Base-by-base conservation (phyloP, 2,888 invertebrate genomes). In the Limnephilus rhombicus region DNA sequence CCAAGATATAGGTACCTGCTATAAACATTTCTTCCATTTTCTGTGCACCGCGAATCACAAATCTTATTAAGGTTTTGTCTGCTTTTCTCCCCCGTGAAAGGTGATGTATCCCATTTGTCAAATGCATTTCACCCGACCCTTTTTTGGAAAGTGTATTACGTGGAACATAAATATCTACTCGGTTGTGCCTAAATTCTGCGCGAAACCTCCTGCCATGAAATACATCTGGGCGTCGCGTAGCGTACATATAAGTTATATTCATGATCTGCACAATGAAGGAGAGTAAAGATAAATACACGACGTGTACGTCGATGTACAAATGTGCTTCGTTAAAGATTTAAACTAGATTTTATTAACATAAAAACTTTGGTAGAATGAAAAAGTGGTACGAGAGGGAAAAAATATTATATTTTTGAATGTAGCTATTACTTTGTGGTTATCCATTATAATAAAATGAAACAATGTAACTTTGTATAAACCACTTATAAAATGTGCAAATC, bases 91-190 rank as follows among this genome's bases (percentile, higher is more conserved):
- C 31, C 81, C 9, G 24, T 68, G 24, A 90, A 45, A 41, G 80
- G 31, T 91, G 90, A 90, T 90, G 88, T 68, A 92, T 90, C 92
- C 88, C 83, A 92, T 92, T 92, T 92, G 82, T 92, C 90, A 92
- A 90, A 90, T 92, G 92, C 88, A 90, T 92, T 92, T 92, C 90
- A 88, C 87, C 82, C 90, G 31, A 31, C 86, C 82, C 34, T 45
- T 86, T 68, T 68, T 41, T n/a, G 86, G 37, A 45, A 89, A 82
- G 12, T 34, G 81, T n/a, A 29, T 80, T 89, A 81, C 89, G n/a
- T 18, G 90, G 29, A 34, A 81, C 90, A 82, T 90, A 45, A 89
- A 81, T 81, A 81, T 89, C 80, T 45, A 31, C 89, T 86, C 86
- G 41, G 49, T 86, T 86, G 24, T 49, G 45, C 49, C 49, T 24